Evolutionary conservation across 2,113 vertebrate species (phyloP).

Genomic region (Conger conger): DNA sequence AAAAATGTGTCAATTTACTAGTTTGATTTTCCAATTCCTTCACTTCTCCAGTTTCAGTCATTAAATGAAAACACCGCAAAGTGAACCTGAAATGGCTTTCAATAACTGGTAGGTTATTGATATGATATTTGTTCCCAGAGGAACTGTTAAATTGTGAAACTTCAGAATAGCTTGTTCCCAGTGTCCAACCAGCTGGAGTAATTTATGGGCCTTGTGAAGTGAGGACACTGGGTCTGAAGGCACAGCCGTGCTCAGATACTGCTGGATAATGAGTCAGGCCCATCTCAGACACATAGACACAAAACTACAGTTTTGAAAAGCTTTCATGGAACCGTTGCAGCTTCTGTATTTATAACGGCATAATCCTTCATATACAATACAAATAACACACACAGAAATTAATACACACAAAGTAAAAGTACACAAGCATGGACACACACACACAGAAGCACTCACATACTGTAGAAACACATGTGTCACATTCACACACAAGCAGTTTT

Average conservation of each 20-base stretch:
- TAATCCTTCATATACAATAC: conserved; percentile 40
- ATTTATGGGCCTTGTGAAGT: conserved; percentile 57
- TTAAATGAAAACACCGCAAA: not conserved
- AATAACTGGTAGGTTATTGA: conserved; percentile 1
- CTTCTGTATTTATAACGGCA: conserved; percentile 29
- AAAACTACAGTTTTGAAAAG: conserved; percentile 58
- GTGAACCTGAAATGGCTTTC: not conserved
- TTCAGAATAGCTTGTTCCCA: conserved; percentile 42
- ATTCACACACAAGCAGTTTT: not conserved
- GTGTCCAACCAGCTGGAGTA: conserved; percentile 51
- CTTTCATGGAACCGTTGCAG: conserved; percentile 37
- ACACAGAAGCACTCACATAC: too few relatives aligned
- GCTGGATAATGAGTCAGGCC: conserved; percentile 60
- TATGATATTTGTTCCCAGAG: conserved; percentile 29
- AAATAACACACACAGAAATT: conserved; percentile 8
- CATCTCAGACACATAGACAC: conserved; percentile 58
- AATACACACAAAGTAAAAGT: conserved; percentile 12
- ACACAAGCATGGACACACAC: not conserved
- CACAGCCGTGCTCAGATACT: conserved; percentile 48
- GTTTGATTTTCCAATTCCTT: not conserved
- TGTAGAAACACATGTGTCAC: not conserved
- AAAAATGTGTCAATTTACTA: not conserved
- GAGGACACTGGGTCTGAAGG: conserved; percentile 48
- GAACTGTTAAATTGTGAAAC: conserved; percentile 55
- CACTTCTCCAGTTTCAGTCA: not conserved